A percentile compares a stretch with the other conserved stretches of the same genome.
Conservation (phyloP, 2,113 vertebrate genomes). For the Takifugu bimaculatus region DNA sequence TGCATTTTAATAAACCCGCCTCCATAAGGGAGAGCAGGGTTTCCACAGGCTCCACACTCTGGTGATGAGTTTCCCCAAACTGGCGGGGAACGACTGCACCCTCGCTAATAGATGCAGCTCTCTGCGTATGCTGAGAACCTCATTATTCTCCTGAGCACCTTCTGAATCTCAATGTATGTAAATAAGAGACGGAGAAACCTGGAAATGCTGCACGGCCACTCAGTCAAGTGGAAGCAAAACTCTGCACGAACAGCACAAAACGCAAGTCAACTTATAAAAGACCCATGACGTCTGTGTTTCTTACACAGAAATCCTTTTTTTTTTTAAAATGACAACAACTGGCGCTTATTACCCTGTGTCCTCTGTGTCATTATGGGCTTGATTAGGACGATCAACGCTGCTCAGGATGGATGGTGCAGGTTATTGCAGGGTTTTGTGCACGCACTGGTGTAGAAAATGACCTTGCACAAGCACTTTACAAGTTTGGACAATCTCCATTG, state of each 20-base stretch:
- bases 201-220: constrained; percentile 10
- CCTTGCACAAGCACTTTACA: too few species aligned
- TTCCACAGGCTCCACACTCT: constrained; percentile 22
- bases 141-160: constrained; percentile 22
- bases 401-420: too few species aligned
- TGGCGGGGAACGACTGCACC: constrained; percentile 9
- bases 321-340: too few species aligned
- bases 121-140: constrained; percentile 15
- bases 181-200: constrained; percentile 6
- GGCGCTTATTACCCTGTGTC: too few species aligned
- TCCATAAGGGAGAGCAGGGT: constrained; percentile 29
- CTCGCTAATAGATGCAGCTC: constrained; percentile 19
- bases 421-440: too few species aligned
- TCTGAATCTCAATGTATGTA: constrained; percentile 36
- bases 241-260: constrained; percentile 24
- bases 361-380: too few species aligned
- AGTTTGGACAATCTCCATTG: too few species aligned
- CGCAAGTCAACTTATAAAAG: too few species aligned
- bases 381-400: too few species aligned
- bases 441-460: too few species aligned
- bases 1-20: constrained; percentile 32
- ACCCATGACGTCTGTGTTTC: too few species aligned
- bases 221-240: constrained; percentile 12
- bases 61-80: constrained; percentile 33
- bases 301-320: too few species aligned